These are phyloP conservation scores for Rafetus swinhoei DNA, from an alignment of 2,113 vertebrate genomes.

Conservation along the genomic window DNA sequence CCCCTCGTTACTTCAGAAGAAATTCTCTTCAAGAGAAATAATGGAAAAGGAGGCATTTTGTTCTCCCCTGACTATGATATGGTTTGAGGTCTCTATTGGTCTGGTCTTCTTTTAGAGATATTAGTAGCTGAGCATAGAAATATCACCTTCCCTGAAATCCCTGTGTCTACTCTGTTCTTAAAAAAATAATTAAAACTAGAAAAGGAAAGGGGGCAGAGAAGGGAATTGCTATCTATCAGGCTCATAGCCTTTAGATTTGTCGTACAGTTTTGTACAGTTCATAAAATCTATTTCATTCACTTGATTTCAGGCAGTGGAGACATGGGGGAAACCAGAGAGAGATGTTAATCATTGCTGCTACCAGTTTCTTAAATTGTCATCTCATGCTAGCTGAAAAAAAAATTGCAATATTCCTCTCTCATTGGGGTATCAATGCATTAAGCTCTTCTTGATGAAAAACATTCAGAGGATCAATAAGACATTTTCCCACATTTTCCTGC, in stretches of 20 bases:
- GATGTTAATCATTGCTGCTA: slow-evolving; percentile 22
- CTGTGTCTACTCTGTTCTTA: background rate
- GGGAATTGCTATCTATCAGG: background rate
- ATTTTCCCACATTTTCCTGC: slow-evolving; percentile 69
- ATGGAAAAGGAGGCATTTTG: slow-evolving; percentile 51
- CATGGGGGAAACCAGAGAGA: background rate
- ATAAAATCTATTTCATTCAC: slow-evolving; percentile 39
- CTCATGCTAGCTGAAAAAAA: background rate
- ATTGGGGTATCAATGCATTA: slow-evolving; percentile 40
- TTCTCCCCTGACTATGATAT: slow-evolving; percentile 42
- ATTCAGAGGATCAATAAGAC: slow-evolving; percentile 70
- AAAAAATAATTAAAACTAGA: slow-evolving; percentile 63
- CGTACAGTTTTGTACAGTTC: background rate
- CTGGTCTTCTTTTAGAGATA: slow-evolving; percentile 16
- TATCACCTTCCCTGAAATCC: background rate
- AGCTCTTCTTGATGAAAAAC: slow-evolving; percentile 58
- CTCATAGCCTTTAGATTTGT: background rate
- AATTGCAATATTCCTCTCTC: slow-evolving; percentile 40
- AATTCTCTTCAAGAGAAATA: slow-evolving; percentile 50
- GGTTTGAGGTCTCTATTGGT: slow-evolving; percentile 21
- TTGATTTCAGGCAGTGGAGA: background rate
- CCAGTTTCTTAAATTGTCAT: slow-evolving; percentile 40
- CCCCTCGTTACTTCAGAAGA: slow-evolving; percentile 49
- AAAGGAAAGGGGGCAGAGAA: background rate
- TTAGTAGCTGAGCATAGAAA: background rate